phyloP scores from a whole-genome alignment of 2,888 invertebrate genomes.

The Eretmocerus hayati region DNA sequence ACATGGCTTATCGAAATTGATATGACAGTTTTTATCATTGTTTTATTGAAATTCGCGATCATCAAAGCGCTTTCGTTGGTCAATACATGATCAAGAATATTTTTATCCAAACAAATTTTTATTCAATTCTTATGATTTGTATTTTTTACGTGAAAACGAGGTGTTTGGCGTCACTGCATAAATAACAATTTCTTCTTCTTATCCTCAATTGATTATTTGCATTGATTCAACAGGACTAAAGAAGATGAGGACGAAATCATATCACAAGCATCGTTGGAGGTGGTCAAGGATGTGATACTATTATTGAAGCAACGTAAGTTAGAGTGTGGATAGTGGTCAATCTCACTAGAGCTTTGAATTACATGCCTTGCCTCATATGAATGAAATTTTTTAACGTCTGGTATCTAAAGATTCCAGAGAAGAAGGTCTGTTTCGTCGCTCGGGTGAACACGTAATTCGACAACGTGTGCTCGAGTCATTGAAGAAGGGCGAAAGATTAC shows the following conservation, averaged over 20 bases:
- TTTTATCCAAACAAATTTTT: no score
- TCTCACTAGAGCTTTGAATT: not conserved
- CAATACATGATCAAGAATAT: no score
- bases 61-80: no score
- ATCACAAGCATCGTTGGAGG: slow-evolving; percentile 44
- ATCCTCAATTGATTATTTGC: no score
- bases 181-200: no score
- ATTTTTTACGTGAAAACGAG: no score
- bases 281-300: slow-evolving; percentile 42
- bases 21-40: no score
- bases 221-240: not conserved
- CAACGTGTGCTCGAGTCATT: slow-evolving; percentile 31
- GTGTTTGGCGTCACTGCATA: no score
- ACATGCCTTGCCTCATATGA: not conserved
- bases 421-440: slow-evolving; percentile 36
- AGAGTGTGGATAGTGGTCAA: no score
- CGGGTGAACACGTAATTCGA: slow-evolving; percentile 30
- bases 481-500: slow-evolving; percentile 31
- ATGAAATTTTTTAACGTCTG: not conserved
- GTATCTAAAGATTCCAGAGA: slow-evolving; percentile 31
- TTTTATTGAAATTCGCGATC: no score
- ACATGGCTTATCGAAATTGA: no score
- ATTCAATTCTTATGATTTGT: no score
- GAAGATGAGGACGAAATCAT: slow-evolving; percentile 42
- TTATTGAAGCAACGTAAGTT: slow-evolving; percentile 46